phyloP scores from a whole-genome alignment of 2,113 vertebrate genomes.

The Cochlearius cochlearius region DNA sequence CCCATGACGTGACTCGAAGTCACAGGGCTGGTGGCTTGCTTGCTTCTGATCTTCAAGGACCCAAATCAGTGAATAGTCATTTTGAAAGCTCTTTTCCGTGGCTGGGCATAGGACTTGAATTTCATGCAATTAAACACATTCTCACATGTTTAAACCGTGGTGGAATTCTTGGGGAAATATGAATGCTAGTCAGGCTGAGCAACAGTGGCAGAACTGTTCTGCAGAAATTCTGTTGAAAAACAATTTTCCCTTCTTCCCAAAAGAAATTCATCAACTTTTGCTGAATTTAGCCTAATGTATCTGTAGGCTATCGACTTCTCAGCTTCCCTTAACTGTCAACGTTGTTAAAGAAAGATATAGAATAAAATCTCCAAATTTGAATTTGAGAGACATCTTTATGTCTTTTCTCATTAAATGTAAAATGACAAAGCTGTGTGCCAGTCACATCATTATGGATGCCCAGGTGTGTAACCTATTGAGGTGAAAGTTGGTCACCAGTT shows the following conservation, averaged over 20 bases:
- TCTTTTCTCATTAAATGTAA: background rate
- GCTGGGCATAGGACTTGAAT: background rate
- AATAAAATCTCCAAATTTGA: background rate
- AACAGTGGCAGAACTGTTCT: background rate
- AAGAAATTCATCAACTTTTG: background rate
- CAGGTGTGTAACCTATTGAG: background rate
- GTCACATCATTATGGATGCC: background rate
- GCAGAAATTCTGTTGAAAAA: background rate
- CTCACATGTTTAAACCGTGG: background rate
- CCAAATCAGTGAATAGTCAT: background rate
- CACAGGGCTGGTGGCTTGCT: background rate
- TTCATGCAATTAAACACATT: background rate
- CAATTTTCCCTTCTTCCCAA: background rate
- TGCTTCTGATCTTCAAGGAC: background rate
- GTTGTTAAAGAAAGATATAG: background rate
- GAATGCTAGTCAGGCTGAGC: background rate
- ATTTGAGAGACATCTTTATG: background rate
- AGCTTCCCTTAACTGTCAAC: background rate
- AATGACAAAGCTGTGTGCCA: background rate
- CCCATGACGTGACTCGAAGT: background rate
- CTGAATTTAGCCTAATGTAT: background rate
- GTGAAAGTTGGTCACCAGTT: background rate
- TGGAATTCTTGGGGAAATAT: background rate
- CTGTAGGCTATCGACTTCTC: background rate
- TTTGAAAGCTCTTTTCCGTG: background rate